Percentiles rank a stretch among this genome's conserved stretches.
These are phyloP conservation scores for Fissipunctia ypsillon DNA, from an alignment of 2,888 invertebrate species.

Conservation along the genomic window DNA sequence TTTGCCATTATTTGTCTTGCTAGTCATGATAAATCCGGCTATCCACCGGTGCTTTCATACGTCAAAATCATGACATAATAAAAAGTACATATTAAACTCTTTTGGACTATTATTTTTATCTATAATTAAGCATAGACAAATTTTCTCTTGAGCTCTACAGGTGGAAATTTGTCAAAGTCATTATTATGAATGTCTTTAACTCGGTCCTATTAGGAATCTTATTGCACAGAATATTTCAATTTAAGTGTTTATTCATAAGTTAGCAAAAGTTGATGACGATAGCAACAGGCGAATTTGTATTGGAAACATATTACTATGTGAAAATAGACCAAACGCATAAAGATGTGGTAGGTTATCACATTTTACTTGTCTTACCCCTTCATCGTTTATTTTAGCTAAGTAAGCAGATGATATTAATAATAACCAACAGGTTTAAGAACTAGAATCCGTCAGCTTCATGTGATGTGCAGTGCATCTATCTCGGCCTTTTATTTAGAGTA, in stretches of 20 bases:
- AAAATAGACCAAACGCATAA: slow-evolving; percentile 4
- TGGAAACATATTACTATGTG: slow-evolving; percentile 1
- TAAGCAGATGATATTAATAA: not conserved
- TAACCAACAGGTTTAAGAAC: not conserved
- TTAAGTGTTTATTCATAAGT: slow-evolving; percentile 9
- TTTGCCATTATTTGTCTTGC: not conserved
- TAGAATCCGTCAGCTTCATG: not conserved
- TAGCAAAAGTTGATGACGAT: not conserved
- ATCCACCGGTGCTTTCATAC: slow-evolving; percentile 62
- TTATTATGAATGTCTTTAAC: slow-evolving; percentile 8
- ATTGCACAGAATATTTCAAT: slow-evolving; percentile 9
- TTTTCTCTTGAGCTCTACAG: not conserved
- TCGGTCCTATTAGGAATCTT: not conserved
- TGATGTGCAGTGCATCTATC: not conserved
- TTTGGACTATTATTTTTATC: slow-evolving; percentile 18
- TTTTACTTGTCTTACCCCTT: not conserved
- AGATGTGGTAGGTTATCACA: slow-evolving; percentile 53
- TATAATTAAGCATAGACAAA: slow-evolving; percentile 21
- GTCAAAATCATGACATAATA: slow-evolving; percentile 47
- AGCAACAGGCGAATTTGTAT: not conserved
- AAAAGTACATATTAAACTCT: slow-evolving; percentile 42
- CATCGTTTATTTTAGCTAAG: not conserved
- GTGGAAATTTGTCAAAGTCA: slow-evolving; percentile 29
- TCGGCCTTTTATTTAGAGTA: not conserved
- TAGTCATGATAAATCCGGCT: no score